A percentile compares a stretch with the other conserved stretches of the same genome.
These are phyloP conservation scores for Cephalopterus ornatus DNA, from an alignment of 2,113 vertebrate species.

Conservation along the genomic window DNA sequence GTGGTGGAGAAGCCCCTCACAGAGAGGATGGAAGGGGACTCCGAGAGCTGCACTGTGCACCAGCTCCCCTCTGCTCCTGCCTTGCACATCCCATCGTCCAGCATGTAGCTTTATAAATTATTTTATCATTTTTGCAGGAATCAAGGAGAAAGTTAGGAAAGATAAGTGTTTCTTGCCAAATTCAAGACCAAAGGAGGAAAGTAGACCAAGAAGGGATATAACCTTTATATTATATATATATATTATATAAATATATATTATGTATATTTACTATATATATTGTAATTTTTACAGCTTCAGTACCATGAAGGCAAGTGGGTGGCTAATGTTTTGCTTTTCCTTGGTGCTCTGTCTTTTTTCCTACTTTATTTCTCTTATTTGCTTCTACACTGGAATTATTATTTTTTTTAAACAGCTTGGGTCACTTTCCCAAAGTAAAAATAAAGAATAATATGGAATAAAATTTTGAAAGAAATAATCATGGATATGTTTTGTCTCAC, in stretches of 20 bases:
- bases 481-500: background rate
- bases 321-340: background rate
- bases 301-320: background rate
- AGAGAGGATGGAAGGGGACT: accelerated
- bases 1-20: accelerated
- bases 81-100: accelerated
- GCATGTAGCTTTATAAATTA: background rate
- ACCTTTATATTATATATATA: too few species aligned
- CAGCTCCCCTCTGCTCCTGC: background rate
- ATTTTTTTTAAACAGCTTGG: background rate
- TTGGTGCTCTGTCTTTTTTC: background rate
- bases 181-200: background rate
- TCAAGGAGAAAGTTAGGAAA: background rate
- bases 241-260: too few species aligned
- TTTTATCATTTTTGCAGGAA: background rate
- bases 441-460: background rate
- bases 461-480: background rate
- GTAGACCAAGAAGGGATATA: background rate
- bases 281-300: background rate
- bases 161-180: background rate
- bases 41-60: background rate
- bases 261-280: too few species aligned
- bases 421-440: background rate
- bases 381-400: background rate
- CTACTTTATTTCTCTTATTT: background rate